Conservation (phyloP, 2,797 vertebrate species). For the Xiphorhynchus erythropygius region DNA sequence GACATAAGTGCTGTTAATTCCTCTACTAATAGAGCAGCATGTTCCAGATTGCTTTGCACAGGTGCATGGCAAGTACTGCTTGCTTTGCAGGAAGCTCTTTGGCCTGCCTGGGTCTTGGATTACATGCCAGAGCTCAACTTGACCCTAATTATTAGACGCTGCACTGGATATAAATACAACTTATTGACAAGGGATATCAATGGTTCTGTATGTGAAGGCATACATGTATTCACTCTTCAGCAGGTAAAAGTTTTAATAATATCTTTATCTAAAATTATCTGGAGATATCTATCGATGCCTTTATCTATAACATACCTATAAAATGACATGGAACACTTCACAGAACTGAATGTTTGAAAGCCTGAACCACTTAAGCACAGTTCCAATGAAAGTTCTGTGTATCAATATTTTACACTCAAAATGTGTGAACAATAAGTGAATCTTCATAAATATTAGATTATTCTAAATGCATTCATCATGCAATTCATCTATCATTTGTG, state of each 20-base stretch:
- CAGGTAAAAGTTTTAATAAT: background rate
- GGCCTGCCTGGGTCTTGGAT: background rate
- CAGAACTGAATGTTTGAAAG: background rate
- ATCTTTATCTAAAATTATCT: background rate
- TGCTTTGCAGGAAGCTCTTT: background rate
- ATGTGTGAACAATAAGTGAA: constrained; percentile 5
- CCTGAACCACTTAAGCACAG: background rate
- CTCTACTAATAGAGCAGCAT: background rate
- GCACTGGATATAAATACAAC: background rate
- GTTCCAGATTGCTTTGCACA: background rate
- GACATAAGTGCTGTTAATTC: background rate
- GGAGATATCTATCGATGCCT: background rate
- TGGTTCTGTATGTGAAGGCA: background rate
- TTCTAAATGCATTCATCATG: constrained; percentile 1
- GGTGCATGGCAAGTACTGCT: background rate
- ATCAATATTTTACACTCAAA: constrained; percentile 44
- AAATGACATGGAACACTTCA: background rate
- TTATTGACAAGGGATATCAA: background rate
- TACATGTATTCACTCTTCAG: background rate
- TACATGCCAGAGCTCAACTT: background rate
- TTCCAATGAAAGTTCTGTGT: background rate
- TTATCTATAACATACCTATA: background rate
- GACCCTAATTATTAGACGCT: background rate
- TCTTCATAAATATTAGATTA: constrained; percentile 53
- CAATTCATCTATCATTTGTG: background rate